Conservation (phyloP, 2,797 vertebrate species). For the Amazonetta brasiliensis region DNA sequence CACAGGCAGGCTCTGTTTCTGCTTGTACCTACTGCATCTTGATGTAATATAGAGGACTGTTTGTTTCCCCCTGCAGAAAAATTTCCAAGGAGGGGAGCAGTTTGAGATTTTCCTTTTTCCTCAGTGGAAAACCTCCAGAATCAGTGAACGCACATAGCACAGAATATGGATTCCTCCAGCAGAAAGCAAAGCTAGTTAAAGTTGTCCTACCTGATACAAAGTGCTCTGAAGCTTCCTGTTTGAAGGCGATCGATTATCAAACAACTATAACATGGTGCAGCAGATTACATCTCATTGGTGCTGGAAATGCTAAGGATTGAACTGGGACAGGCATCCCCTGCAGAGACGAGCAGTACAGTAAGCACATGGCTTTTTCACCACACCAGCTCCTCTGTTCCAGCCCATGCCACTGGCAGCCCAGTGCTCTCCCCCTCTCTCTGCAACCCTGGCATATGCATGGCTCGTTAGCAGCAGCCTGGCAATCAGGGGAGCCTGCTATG, state of each 20-base stretch:
- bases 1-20: neutral
- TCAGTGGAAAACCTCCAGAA: neutral
- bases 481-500: neutral
- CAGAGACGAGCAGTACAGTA: neutral
- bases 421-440: neutral
- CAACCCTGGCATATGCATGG: neutral
- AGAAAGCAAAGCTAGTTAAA: neutral
- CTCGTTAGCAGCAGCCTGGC: constrained; percentile 54
- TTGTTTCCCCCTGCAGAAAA: neutral
- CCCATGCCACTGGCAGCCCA: neutral
- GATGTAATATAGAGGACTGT: neutral
- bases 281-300: neutral
- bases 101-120: constrained; percentile 2
- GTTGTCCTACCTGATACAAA: neutral
- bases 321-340: neutral
- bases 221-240: neutral
- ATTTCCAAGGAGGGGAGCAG: neutral
- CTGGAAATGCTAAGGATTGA: neutral
- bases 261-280: neutral
- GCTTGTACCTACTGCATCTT: neutral
- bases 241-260: neutral
- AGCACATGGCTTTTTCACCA: neutral
- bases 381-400: neutral
- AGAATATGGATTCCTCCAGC: neutral
- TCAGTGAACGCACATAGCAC: neutral